Evolutionary conservation across 2,888 invertebrate genomes (phyloP), one percentile per base, ranked within the genome.

Genomic region (Ctena decussata): DNA sequence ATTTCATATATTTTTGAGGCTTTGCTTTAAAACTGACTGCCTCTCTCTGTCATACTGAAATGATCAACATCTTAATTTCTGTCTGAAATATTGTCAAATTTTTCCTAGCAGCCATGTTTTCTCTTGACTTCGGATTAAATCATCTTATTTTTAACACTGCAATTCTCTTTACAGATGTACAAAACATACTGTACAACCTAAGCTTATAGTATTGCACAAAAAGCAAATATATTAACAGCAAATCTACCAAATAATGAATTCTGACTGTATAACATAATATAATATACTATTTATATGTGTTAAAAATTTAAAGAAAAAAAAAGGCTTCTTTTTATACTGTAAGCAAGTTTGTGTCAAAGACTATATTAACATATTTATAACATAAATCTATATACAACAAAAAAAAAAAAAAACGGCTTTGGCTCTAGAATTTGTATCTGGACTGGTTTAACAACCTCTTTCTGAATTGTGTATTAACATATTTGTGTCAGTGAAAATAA

Each of bases 181-280:
- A 41, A 6, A 21, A 49, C n/a, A 27, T 65, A 35, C 65, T 65
- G 24, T 65, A 65, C 65, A 65, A 65, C 65, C 65, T 65, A 65
- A 65, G 35, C 21, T 18, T 32, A 65, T 65, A 65, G 24, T 65
- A 65, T 65, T 65, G 65, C 65, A 65, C 65, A 65, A 65, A 35
- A 65, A 65, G 65, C 65, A n/a, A 57, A 57, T 65, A 65, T 65
- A 65, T 65, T 65, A 65, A 65, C 65, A 65, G 65, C 65, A 35
- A 30, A 65, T 35, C 65, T 65, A 65, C 65, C 65, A 35, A 65
- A 24, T 65, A 65, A 65, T 65, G 65, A 6, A 35, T 6, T 57
- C 65, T 65, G 35, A 65, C 65, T 65, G 65, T 18, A 35, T 65
- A 65, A 65, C 11, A 35, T 65, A 65, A 65, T 21, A 65, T 65